Evolutionary conservation across 2,888 invertebrate species (phyloP).

Genomic region (Cyclophora punctaria): DNA sequence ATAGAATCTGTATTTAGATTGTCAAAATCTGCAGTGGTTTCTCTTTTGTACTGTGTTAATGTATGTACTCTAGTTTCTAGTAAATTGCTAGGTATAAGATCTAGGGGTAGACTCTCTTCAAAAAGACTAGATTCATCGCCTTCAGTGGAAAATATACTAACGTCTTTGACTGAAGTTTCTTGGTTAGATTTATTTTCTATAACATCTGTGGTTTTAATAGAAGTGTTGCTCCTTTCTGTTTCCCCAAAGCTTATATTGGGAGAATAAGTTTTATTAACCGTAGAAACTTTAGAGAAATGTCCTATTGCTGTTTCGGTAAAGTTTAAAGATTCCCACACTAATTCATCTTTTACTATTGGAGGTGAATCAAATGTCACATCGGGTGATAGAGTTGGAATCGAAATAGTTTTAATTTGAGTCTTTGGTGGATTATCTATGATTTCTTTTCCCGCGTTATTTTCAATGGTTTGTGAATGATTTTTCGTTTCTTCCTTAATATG

Average conservation of each 20-base stretch:
- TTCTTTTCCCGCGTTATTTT: too few relatives aligned
- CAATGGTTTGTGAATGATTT: too few relatives aligned
- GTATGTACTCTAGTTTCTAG: slow-evolving; percentile 43
- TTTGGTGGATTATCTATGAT: not conserved
- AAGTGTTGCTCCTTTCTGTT: slow-evolving; percentile 21
- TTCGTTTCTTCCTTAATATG: not conserved
- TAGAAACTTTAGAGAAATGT: slow-evolving; percentile 42
- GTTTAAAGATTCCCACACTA: slow-evolving; percentile 56
- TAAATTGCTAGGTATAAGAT: slow-evolving; percentile 64
- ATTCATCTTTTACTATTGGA: slow-evolving; percentile 32
- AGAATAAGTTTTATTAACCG: slow-evolving; percentile 39
- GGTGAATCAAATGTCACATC: slow-evolving; percentile 4
- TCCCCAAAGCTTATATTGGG: slow-evolving; percentile 57
- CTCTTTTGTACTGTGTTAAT: slow-evolving; percentile 16
- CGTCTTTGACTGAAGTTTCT: slow-evolving; percentile 38
- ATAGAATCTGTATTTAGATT: slow-evolving; percentile 42
- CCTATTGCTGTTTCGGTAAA: slow-evolving; percentile 45
- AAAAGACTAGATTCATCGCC: slow-evolving; percentile 73
- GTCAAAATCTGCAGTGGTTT: slow-evolving; percentile 22
- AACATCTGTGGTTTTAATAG: slow-evolving; percentile 3
- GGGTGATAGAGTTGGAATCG: not conserved
- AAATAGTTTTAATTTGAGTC: slow-evolving; percentile 9
- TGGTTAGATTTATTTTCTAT: slow-evolving; percentile 19
- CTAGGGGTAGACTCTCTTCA: slow-evolving; percentile 73
- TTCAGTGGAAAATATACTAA: slow-evolving; percentile 62